These are phyloP conservation scores for Lepidurus apus DNA, from an alignment of 1,140 invertebrate genomes.

Conservation along the genomic window DNA sequence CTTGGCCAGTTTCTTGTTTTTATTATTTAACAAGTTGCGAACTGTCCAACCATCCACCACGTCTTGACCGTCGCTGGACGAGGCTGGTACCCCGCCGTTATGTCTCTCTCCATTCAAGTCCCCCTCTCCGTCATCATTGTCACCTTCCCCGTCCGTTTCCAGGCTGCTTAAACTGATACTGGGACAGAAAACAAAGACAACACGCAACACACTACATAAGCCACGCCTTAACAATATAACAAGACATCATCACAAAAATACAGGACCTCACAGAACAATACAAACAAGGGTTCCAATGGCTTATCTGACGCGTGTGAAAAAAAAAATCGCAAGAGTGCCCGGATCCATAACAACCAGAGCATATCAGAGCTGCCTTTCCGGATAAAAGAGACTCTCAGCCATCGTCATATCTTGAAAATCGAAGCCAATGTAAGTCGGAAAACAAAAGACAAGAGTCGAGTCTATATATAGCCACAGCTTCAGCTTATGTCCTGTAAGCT, in stretches of 20 bases:
- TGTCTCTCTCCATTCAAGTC: slow-evolving; percentile 3
- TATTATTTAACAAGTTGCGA: slow-evolving; percentile 32
- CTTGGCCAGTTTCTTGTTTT: slow-evolving; percentile 32
- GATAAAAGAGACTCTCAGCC: too few relatives aligned
- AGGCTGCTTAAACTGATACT: slow-evolving; percentile 66
- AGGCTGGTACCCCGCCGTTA: slow-evolving; percentile 46
- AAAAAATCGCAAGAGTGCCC: too few relatives aligned
- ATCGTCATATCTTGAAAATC: too few relatives aligned
- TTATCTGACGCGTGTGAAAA: too few relatives aligned
- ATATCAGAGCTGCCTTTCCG: too few relatives aligned
- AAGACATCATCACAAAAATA: neutral
- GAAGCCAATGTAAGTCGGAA: too few relatives aligned
- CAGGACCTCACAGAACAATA: too few relatives aligned
- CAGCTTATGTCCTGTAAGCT: too few relatives aligned
- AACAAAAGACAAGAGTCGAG: too few relatives aligned
- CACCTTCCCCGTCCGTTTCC: slow-evolving; percentile 62
- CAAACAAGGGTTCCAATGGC: too few relatives aligned
- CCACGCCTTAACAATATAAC: slow-evolving; percentile 12
- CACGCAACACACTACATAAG: slow-evolving; percentile 30
- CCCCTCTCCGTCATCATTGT: slow-evolving; percentile 6
- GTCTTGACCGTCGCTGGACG: slow-evolving; percentile 48
- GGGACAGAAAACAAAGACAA: slow-evolving; percentile 38
- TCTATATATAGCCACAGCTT: too few relatives aligned
- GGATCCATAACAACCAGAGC: too few relatives aligned
- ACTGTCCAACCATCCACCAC: slow-evolving; percentile 44